These are phyloP conservation scores for Saccopteryx leptura DNA, from an alignment of 2,113 vertebrate species.

Conservation along the genomic window DNA sequence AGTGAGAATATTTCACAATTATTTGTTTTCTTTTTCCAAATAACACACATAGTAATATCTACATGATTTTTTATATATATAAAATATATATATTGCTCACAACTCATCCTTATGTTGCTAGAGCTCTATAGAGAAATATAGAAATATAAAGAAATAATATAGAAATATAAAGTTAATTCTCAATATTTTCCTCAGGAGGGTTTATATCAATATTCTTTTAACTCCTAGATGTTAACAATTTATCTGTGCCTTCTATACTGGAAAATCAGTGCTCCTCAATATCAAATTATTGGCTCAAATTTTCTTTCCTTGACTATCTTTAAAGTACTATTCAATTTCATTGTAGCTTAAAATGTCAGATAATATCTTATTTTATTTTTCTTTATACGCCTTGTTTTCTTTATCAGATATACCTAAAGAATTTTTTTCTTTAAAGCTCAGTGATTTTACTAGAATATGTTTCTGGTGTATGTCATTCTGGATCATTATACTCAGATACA, in stretches of 20 bases:
- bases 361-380: not conserved
- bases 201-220: slow-evolving; percentile 1
- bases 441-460: slow-evolving; percentile 27
- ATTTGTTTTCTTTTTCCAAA: not conserved
- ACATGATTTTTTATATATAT: no score
- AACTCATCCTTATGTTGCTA: not conserved
- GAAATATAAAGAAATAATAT: not conserved
- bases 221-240: not conserved
- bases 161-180: slow-evolving; percentile 19
- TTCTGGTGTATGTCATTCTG: not conserved
- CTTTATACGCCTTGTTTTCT: not conserved
- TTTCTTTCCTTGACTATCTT: not conserved
- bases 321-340: slow-evolving; percentile 35
- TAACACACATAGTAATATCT: slow-evolving; percentile 5
- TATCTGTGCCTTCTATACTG: not conserved
- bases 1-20: not conserved
- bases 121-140: not conserved
- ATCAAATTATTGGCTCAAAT: slow-evolving; percentile 5
- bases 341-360: not conserved
- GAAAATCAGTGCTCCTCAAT: not conserved
- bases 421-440: not conserved
- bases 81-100: not conserved
- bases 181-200: not conserved
- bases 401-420: not conserved
- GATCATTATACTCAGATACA: not conserved